A percentile compares a stretch with the other conserved stretches of the same genome.
Evolutionary conservation across 2,797 vertebrate species (phyloP).

Genomic region (Mareca penelope): DNA sequence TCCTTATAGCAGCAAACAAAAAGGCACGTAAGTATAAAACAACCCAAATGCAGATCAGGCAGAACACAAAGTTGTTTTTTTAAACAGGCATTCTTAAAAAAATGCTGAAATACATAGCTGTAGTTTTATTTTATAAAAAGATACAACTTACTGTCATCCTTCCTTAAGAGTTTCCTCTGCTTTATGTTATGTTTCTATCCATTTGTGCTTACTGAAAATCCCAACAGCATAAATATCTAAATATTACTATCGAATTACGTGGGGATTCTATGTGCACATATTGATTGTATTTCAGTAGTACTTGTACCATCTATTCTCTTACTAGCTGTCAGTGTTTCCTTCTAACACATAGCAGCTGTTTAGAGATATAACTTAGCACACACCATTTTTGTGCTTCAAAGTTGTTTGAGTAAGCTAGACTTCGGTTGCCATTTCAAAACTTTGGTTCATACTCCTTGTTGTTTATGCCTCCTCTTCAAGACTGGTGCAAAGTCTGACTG

Average conservation of each 20-base stretch:
- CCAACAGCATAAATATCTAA: neutral
- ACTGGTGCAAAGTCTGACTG: neutral
- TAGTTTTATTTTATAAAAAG: neutral
- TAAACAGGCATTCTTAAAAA: neutral
- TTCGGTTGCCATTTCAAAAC: neutral
- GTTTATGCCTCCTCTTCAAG: neutral
- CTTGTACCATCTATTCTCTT: neutral
- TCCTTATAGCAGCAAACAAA: slow-evolving; percentile 54
- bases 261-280: neutral
- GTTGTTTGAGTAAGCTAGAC: neutral
- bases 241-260: neutral
- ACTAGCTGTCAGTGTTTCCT: neutral
- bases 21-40: slow-evolving; percentile 23
- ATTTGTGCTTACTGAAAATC: neutral
- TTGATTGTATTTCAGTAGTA: neutral
- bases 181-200: neutral
- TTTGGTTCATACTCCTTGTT: neutral
- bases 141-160: neutral
- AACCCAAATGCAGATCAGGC: neutral
- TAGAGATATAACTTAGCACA: neutral
- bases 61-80: neutral
- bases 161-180: neutral
- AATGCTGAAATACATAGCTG: neutral
- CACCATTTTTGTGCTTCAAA: neutral
- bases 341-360: neutral